These are phyloP conservation scores for Platycercus adscitus DNA, from an alignment of 2,113 vertebrate genomes.

Conservation along the genomic window DNA sequence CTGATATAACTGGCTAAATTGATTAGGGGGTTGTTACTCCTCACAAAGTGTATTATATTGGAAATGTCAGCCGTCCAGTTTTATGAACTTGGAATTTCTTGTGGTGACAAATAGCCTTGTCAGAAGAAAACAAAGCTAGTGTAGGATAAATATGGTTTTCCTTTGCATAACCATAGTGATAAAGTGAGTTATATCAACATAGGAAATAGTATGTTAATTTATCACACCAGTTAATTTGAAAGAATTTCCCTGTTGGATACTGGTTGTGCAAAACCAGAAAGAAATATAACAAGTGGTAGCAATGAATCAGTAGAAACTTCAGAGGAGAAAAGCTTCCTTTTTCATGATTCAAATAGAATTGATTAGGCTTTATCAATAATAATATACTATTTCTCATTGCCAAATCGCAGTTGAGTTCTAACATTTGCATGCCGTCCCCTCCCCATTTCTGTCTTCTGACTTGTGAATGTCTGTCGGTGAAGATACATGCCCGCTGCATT, in stretches of 20 bases:
- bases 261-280: neutral
- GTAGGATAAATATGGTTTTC: neutral
- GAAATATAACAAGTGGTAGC: neutral
- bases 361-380: neutral
- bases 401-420: neutral
- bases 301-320: neutral
- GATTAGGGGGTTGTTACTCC: neutral
- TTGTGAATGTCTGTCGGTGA: neutral
- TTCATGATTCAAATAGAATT: constrained; percentile 25
- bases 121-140: neutral
- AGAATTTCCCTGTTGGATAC: constrained; percentile 20
- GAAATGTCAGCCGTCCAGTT: constrained; percentile 7
- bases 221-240: constrained; percentile 8
- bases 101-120: neutral
- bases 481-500: neutral
- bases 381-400: neutral
- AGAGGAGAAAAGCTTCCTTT: neutral
- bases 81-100: constrained; percentile 16
- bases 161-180: neutral
- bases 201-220: neutral
- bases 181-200: constrained; percentile 23
- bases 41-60: neutral
- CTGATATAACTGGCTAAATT: constrained; percentile 3
- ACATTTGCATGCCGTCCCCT: neutral
- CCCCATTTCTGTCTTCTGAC: neutral